These are phyloP conservation scores for Euborellia annulipes DNA, from an alignment of 1,140 invertebrate species.

Conservation along the genomic window DNA sequence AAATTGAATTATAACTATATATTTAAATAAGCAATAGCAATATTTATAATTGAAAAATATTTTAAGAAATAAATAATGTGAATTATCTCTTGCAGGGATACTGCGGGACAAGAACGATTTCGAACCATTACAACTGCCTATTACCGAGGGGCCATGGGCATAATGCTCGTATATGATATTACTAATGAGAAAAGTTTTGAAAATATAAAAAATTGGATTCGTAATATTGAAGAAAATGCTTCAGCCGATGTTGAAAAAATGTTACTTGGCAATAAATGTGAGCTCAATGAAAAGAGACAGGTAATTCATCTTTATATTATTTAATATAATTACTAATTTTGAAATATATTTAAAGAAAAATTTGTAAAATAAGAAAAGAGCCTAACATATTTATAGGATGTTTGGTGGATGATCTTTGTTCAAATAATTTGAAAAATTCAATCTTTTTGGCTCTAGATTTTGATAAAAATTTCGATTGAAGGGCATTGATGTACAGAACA, in stretches of 20 bases:
- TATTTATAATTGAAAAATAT: neutral
- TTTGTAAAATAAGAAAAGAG: no score
- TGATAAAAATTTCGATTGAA: no score
- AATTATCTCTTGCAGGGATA: conserved; percentile 50
- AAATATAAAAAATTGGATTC: conserved; percentile 97
- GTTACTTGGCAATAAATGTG: conserved; percentile 90
- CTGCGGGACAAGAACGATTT: conserved; percentile 90
- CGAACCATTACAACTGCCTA: conserved; percentile 97
- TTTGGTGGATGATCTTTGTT: no score
- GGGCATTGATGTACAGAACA: no score
- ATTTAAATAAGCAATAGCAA: no score
- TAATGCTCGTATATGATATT: conserved; percentile 98
- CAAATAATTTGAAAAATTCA: no score
- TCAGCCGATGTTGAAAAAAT: conserved; percentile 90
- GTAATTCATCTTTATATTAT: no score
- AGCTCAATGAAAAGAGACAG: conserved; percentile 75
- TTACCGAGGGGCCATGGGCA: conserved; percentile 96
- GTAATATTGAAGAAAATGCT: conserved; percentile 95
- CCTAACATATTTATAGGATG: no score
- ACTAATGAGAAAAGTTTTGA: conserved; percentile 97
- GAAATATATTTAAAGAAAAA: no score
- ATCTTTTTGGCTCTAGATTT: no score
- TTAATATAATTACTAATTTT: no score
- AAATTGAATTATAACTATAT: no score
- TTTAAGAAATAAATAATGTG: neutral